A percentile compares a stretch with the other conserved stretches of the same genome.
phyloP scores from a whole-genome alignment of 2,888 invertebrate genomes.

The Phyllotreta striolata region DNA sequence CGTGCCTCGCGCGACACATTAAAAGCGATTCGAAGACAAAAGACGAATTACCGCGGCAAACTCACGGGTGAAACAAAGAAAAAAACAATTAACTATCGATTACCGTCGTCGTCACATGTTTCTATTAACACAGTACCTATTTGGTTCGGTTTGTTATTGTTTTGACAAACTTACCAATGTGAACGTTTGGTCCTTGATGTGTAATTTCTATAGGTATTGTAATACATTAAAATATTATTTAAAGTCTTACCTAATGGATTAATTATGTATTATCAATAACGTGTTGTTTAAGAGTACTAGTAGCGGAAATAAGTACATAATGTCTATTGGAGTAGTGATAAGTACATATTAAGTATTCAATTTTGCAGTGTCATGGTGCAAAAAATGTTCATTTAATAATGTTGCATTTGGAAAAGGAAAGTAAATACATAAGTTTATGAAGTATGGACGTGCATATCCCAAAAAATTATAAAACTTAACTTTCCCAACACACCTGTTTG shows the following conservation, averaged over 20 bases:
- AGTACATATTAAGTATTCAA: too few relatives aligned
- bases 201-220: too few relatives aligned
- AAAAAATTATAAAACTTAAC: slow-evolving; percentile 4
- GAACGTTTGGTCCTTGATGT: slow-evolving; percentile 6
- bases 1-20: slow-evolving; percentile 44
- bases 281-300: too few relatives aligned
- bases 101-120: slow-evolving; percentile 19
- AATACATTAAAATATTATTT: too few relatives aligned
- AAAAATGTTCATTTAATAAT: too few relatives aligned
- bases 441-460: slow-evolving; percentile 12
- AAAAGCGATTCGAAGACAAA: slow-evolving; percentile 12
- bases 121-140: slow-evolving; percentile 8
- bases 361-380: too few relatives aligned
- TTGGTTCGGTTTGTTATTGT: slow-evolving; percentile 13
- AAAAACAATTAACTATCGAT: slow-evolving; percentile 18
- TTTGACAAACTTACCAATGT: neutral
- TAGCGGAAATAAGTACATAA: too few relatives aligned
- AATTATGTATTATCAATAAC: too few relatives aligned
- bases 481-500: neutral
- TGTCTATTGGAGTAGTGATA: too few relatives aligned
- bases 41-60: neutral
- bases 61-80: slow-evolving; percentile 9
- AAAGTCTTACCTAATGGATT: too few relatives aligned
- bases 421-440: neutral
- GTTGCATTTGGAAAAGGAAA: slow-evolving; percentile 3